Percentiles rank a stretch among this genome's conserved stretches.
phyloP scores from a whole-genome alignment of 2,113 vertebrate species.

The Scytalopus superciliaris region DNA sequence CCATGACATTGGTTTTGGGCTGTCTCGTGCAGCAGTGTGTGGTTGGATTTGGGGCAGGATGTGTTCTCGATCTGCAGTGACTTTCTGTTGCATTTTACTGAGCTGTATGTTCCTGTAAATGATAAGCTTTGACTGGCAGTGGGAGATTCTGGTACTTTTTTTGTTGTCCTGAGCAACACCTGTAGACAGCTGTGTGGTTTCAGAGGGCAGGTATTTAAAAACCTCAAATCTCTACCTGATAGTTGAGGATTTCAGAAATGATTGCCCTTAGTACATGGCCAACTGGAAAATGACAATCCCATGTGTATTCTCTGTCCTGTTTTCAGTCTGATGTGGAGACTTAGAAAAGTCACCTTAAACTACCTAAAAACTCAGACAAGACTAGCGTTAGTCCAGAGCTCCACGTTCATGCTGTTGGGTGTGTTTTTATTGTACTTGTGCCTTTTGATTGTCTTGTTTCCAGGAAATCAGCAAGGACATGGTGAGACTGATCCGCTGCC shows the following conservation, averaged over 20 bases:
- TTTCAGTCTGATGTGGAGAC: neutral
- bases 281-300: neutral
- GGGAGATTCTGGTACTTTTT: neutral
- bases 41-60: neutral
- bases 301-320: neutral
- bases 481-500: fast-evolving
- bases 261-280: neutral
- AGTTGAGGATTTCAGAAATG: neutral
- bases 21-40: neutral
- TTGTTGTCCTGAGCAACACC: neutral
- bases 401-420: neutral
- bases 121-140: neutral
- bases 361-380: neutral
- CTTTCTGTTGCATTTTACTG: neutral
- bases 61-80: neutral
- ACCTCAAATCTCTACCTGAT: neutral
- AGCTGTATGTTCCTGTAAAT: neutral
- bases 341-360: neutral
- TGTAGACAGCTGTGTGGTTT: neutral
- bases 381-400: neutral
- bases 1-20: neutral
- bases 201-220: neutral
- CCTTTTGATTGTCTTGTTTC: neutral
- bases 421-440: neutral
- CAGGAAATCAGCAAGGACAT: neutral